Evolutionary conservation across 2,888 invertebrate species (phyloP).

Genomic region (Coelopa pilipes): DNA sequence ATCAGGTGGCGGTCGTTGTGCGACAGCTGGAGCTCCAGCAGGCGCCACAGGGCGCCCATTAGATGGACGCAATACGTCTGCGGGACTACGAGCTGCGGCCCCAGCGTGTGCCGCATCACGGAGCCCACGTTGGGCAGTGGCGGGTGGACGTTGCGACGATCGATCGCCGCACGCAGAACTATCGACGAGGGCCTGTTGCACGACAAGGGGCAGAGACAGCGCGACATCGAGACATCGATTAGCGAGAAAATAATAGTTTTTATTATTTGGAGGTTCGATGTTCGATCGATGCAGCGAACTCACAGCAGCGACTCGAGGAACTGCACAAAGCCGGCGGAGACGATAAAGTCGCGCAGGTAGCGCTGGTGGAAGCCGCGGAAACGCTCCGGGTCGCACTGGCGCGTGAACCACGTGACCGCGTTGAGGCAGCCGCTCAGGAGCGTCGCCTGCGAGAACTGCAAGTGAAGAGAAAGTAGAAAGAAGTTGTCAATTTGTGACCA

Average conservation of each 20-base stretch:
- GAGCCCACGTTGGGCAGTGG: slow-evolving; percentile 63
- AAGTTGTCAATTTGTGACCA: too few relatives aligned
- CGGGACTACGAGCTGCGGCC: slow-evolving; percentile 60
- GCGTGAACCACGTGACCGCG: slow-evolving; percentile 56
- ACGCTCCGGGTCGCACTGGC: slow-evolving; percentile 47
- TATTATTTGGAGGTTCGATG: background rate
- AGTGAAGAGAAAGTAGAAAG: too few relatives aligned
- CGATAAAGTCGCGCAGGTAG: slow-evolving; percentile 58
- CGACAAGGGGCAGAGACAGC: too few relatives aligned
- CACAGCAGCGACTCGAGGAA: slow-evolving; percentile 56
- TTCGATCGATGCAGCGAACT: slow-evolving; percentile 41
- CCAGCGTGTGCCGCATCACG: slow-evolving; percentile 56
- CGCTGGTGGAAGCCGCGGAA: slow-evolving; percentile 56
- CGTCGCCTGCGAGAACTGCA: slow-evolving; percentile 63
- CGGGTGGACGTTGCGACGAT: slow-evolving; percentile 61
- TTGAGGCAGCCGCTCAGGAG: slow-evolving; percentile 59
- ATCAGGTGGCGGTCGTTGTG: slow-evolving; percentile 50
- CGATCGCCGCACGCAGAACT: slow-evolving; percentile 53
- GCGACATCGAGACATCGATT: background rate
- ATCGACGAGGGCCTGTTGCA: slow-evolving; percentile 56
- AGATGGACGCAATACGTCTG: slow-evolving; percentile 61
- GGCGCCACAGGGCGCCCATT: slow-evolving; percentile 57
- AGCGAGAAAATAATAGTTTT: background rate
- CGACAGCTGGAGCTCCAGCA: slow-evolving; percentile 52
- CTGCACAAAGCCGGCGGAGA: slow-evolving; percentile 53